Base-by-base conservation (phyloP, 2,888 invertebrate species). In the Lacanobia wlatinum region DNA sequence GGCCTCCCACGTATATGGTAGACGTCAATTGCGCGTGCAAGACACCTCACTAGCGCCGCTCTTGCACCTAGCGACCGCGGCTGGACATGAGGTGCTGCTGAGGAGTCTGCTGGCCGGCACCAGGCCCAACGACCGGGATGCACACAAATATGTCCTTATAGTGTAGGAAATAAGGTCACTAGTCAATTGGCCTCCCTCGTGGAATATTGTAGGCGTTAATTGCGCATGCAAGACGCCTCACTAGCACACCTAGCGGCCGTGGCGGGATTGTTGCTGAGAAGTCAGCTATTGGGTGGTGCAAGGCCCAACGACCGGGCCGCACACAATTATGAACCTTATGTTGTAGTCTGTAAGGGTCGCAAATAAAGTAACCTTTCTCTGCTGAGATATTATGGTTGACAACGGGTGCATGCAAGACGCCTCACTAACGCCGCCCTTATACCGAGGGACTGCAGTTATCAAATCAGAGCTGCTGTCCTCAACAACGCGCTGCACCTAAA, bases 331-430 rank as follows among this genome's bases (percentile, higher is more conserved):
- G 91, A 87, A n/a, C 4, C 6, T 56, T 10, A n/a, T 55, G 7
- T 0, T 18, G 18, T 48, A 18, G 48, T n/a, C n/a, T n/a, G n/a
- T 18, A 28, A 28, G 28, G 28, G 28, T 28, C 28, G 28, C 28
- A 40, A n/a, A 40, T 40, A 10, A 48, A 48, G 46, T 48, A 16
- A 48, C 28, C 3, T 1, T 5, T 48, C 5, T 46, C 46, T 50
- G n/a, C n/a, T 50, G n/a, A 50, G 50, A 8, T 18, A 48, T 48
- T 6, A 40, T 40, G 10, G 40, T 40, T 43, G 43, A 28, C 12
- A 99, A 99, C 95, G 99, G 99, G 1, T 97, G 98, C 48, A 98
- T 99, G 1, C 98, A 98, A 88, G 99, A 99, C 91, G 92, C 98
- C 0, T 97, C 97, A 73, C 97, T 98, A 86, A 97, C 98, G 72